Base-by-base conservation (phyloP, 2,888 invertebrate species). In the Leucophenga maculata region DNA sequence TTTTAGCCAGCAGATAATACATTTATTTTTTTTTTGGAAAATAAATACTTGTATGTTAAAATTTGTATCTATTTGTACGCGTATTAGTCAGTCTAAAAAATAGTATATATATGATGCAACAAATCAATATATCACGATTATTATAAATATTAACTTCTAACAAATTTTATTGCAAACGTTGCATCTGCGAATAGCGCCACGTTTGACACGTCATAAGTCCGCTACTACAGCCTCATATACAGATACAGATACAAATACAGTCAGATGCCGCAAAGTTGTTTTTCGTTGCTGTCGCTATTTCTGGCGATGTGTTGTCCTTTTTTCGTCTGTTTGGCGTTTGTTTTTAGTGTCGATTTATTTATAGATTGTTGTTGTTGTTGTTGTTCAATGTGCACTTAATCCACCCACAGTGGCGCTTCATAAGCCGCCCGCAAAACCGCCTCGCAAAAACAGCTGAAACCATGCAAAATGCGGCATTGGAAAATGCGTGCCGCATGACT, bases 311-410 rank as follows among this genome's bases (percentile, higher is more conserved):
- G 50, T 60, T 32, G 39, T 16, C 62, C 22, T 46, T 57, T 64
- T 64, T 44, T 39, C n/a, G 46, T 50, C 18, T 50, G n/a, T 50
- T 50, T n/a, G 6, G n/a, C 16, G 46, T 64, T 46, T 48, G 62
- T 64, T 46, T 46, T 64, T 64, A 46, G 22, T 64, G 22, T 64
- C 62, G 62, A 64, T 64, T 64, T 64, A 64, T 64, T 64, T 64
- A 64, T 64, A 64, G 62, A 64, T 64, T 64, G 62, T 64, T 64
- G 62, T 64, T n/a, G 62, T 22, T 22, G 48, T 64, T 48, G 48
- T 64, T 22, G 11, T 6, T 31, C 26, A 48, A 48, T 26, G 46
- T 64, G 46, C 22, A 64, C 26, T 64, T 64, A 64, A 64, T 22
- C 62, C 62, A 22, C 62, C 62, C 48, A 64, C 46, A 46, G 8